A percentile compares a stretch with the other conserved stretches of the same genome.
Conservation (phyloP, 2,113 vertebrate species). For the Chunga burmeisteri region DNA sequence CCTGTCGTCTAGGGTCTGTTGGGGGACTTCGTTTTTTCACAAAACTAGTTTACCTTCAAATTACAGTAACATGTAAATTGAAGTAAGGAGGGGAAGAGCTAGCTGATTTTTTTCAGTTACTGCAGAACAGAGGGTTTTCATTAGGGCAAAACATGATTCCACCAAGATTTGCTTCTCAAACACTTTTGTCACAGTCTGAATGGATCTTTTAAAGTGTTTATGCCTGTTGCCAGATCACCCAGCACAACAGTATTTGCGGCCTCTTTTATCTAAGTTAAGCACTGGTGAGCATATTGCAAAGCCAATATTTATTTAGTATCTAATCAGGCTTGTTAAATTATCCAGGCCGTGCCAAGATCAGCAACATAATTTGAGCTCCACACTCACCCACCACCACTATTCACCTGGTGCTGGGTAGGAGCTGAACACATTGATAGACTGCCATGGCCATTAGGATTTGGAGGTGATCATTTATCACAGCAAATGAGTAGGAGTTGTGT, state of each 20-base stretch:
- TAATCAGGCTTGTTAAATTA: conserved; percentile 22
- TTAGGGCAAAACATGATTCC: not conserved
- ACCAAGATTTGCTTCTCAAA: not conserved
- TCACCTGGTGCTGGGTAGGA: not conserved
- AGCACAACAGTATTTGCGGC: not conserved
- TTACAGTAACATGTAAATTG: not conserved
- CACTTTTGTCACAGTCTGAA: not conserved
- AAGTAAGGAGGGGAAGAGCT: not conserved
- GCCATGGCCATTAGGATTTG: not conserved
- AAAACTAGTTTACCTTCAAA: not conserved
- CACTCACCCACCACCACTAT: not conserved
- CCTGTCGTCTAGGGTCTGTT: not conserved
- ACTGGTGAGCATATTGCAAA: not conserved
- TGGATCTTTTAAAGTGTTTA: not conserved
- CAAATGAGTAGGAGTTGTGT: not conserved
- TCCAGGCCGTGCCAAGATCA: conserved; percentile 1
- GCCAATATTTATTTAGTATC: conserved; percentile 35
- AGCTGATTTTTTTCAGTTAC: not conserved
- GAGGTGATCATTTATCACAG: not conserved
- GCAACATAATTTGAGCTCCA: not conserved
- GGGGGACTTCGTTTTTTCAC: not conserved
- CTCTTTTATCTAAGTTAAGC: conserved; percentile 5
- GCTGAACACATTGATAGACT: not conserved
- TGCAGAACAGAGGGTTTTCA: not conserved
- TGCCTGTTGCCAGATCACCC: not conserved